A percentile compares a stretch with the other conserved stretches of the same genome.
Evolutionary conservation across 2,797 vertebrate species (phyloP).

Genomic region (Schizopygopsis malacanthus): DNA sequence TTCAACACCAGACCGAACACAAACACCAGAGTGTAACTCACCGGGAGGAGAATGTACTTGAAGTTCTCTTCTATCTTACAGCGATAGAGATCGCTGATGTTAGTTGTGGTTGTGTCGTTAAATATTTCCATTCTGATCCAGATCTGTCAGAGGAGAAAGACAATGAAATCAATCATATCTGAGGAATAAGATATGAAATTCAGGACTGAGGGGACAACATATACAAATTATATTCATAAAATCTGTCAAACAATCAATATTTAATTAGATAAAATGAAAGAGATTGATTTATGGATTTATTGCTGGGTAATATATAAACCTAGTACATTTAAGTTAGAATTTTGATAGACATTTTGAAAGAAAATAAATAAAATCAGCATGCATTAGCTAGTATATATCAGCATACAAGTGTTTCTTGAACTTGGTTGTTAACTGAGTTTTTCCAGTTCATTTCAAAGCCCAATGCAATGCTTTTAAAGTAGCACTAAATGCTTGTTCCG

Average conservation of each 20-base stretch:
- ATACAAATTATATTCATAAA: background rate
- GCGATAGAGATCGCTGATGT: conserved; percentile 68
- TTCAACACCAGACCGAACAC: conserved; percentile 89
- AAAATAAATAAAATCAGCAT: background rate
- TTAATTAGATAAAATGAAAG: background rate
- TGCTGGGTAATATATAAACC: background rate
- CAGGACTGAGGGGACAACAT: background rate
- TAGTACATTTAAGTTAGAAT: background rate
- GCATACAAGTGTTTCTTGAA: background rate
- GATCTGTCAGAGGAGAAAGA: conserved; percentile 57
- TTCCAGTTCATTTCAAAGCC: background rate
- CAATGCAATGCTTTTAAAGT: background rate
- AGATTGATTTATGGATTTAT: background rate
- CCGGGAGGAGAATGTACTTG: conserved; percentile 90
- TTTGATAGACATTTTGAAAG: background rate
- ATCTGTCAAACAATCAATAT: too few species aligned
- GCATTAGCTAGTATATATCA: background rate
- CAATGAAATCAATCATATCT: background rate
- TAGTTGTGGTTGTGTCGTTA: conserved; percentile 38
- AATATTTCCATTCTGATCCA: conserved; percentile 62
- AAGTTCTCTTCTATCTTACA: conserved; percentile 90
- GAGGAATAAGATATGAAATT: background rate
- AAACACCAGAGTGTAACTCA: conserved; percentile 89
- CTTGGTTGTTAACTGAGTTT: background rate
- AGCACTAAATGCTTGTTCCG: background rate